Evolutionary conservation across 2,113 vertebrate species (phyloP).

Genomic region (Eira barbara): DNA sequence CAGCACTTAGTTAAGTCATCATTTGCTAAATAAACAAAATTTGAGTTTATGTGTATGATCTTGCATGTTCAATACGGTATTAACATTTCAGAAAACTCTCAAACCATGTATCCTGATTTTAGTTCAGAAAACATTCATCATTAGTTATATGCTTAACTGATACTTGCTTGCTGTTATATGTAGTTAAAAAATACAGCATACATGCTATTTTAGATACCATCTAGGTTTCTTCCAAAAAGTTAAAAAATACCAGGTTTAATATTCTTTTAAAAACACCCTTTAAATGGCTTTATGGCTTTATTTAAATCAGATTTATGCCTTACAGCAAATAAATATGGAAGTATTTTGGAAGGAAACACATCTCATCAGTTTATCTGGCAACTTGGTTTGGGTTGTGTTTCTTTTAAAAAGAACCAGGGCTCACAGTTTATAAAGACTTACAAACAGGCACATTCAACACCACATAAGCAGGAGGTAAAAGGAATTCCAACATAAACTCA

Average conservation of each 20-base stretch:
- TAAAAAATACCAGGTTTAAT: not conserved
- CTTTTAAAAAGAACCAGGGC: not conserved
- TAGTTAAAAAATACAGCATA: not conserved
- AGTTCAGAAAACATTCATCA: not conserved
- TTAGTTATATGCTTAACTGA: not conserved
- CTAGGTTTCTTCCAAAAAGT: not conserved
- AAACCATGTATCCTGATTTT: not conserved
- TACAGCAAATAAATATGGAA: not conserved
- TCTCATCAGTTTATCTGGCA: not conserved
- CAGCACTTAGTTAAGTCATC: not conserved
- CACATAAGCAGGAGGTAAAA: not conserved
- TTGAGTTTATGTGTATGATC: not conserved
- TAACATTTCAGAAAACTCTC: not conserved
- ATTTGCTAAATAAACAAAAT: not conserved
- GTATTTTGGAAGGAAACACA: not conserved
- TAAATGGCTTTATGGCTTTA: not conserved
- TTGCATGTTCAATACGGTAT: not conserved
- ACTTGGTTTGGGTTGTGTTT: not conserved
- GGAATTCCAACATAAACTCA: not conserved
- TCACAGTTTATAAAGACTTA: not conserved
- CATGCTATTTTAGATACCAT: not conserved
- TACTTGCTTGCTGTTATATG: not conserved
- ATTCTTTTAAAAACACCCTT: not conserved
- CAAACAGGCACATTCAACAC: not conserved
- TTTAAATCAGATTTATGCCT: not conserved